Evolutionary conservation across 2,113 vertebrate species (phyloP), one percentile per base, ranked within the genome.

Genomic region (Urocynchramus pylzowi): DNA sequence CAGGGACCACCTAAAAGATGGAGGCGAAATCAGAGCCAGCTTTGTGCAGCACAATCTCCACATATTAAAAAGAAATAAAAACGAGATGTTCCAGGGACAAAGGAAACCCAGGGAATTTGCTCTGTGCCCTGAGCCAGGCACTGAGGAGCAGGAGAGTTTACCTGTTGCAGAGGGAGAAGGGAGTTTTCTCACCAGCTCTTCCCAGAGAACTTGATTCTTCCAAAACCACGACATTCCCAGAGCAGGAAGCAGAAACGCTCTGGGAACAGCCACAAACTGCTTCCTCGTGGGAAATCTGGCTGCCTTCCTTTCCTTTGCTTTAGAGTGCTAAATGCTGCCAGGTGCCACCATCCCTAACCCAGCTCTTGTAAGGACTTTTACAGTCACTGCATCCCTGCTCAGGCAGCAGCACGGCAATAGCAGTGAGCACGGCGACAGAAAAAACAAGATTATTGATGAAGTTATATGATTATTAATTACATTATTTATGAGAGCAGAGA

Each of bases 201-300:
- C 60, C 49, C 41, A 37, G 60, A 52, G 41, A 35, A 10, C 33
- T 19, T 3, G 18, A 15, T 52, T 75, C 56, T 70, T 61, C 54
- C 11, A 2, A 52, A 83, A 12, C 30, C 35, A 18, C 0, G 0
- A 9, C 15, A 11, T 47, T 52, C 26, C 89, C 47, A 13, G 45
- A 2, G 3, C 0, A 0, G 10, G 75, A 57, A 65, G 67, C 33
- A 31, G 33, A 7, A 56, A 37, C 0, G 0, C 50, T 19, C n/a
- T 6, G 68, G 56, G 45, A 69, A 79, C 39, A 69, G 65, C 5
- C 67, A 54, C 57, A 42, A 31, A 57, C 56, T 4, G 4, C 61
- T 75, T 80, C 67, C 67, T 68, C 1, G 8, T 5, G 7, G 68
- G 70, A 69, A 87, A 68, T 22, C 11, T 88, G 12, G 13, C 47